Percentiles rank a stretch among this genome's conserved stretches.
These are phyloP conservation scores for Salticus scenicus DNA, from an alignment of 2,888 invertebrate species.

Conservation along the genomic window DNA sequence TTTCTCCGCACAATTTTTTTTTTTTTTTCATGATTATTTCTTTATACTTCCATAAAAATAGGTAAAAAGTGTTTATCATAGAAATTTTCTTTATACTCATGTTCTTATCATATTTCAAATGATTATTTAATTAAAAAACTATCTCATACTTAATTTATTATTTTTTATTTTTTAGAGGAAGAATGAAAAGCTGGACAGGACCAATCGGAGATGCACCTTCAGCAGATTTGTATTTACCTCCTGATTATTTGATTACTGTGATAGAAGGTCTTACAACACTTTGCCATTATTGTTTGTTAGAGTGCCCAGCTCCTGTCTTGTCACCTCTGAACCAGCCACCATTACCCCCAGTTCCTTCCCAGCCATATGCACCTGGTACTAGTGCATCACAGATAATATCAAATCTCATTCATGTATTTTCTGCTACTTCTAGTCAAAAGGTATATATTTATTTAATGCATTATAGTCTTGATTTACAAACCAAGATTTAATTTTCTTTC, in stretches of 20 bases:
- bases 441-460: too few relatives aligned
- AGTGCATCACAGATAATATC: constrained; percentile 82
- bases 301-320: constrained; percentile 75
- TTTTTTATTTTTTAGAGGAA: background rate
- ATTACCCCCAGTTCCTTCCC: constrained; percentile 66
- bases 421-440: constrained; percentile 78
- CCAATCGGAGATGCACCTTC: background rate
- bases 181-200: background rate
- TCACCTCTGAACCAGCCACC: constrained; percentile 74
- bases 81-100: too few relatives aligned
- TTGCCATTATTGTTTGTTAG: constrained; percentile 87
- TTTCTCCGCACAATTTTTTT: too few relatives aligned
- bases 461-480: too few relatives aligned
- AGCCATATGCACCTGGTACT: constrained; percentile 72
- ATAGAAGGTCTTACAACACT: constrained; percentile 86
- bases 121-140: too few relatives aligned
- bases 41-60: too few relatives aligned
- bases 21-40: too few relatives aligned
- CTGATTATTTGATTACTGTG: constrained; percentile 86
- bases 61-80: too few relatives aligned
- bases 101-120: too few relatives aligned
- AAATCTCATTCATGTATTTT: constrained; percentile 87
- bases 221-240: constrained; percentile 77
- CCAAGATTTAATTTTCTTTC: too few relatives aligned
- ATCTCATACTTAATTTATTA: background rate